These are phyloP conservation scores for Perca flavescens DNA, from an alignment of 2,113 vertebrate genomes.

Conservation along the genomic window DNA sequence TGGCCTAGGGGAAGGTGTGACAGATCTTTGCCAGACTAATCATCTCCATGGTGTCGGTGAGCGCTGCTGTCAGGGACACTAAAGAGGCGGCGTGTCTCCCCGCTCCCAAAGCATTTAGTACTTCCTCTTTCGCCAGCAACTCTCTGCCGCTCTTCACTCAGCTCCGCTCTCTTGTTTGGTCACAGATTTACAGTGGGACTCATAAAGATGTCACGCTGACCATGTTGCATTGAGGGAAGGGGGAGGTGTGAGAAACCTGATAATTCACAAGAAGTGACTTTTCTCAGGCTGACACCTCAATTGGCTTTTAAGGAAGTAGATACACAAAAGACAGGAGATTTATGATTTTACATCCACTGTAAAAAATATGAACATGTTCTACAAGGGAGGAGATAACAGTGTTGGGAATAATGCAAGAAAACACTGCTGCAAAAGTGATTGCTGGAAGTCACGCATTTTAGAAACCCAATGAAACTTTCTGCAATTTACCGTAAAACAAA, in stretches of 20 bases:
- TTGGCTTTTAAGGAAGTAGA: slow-evolving; percentile 70
- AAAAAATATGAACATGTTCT: slow-evolving; percentile 28
- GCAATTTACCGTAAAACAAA: neutral
- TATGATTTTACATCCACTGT: slow-evolving; percentile 68
- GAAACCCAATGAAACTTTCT: neutral
- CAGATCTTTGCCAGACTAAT: slow-evolving; percentile 84
- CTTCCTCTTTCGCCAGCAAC: slow-evolving; percentile 81
- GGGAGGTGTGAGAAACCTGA: slow-evolving; percentile 71
- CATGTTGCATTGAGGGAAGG: slow-evolving; percentile 42
- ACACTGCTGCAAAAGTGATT: neutral
- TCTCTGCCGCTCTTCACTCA: slow-evolving; percentile 54
- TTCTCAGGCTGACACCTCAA: slow-evolving; percentile 64
- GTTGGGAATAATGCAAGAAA: neutral
- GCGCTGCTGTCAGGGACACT: slow-evolving; percentile 81
- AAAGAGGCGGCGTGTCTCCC: slow-evolving; percentile 80
- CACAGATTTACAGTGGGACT: slow-evolving; percentile 70
- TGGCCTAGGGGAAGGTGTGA: slow-evolving; percentile 81
- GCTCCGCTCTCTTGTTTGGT: slow-evolving; percentile 56
- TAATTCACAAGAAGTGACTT: slow-evolving; percentile 73
- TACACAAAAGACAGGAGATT: slow-evolving; percentile 42
- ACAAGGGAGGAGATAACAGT: neutral
- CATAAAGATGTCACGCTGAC: slow-evolving; percentile 74
- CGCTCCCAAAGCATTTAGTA: slow-evolving; percentile 81
- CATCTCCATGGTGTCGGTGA: slow-evolving; percentile 81
- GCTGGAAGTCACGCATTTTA: neutral